Base-by-base conservation (phyloP, 1,140 invertebrate species). In the Geopemphigus sp. region DNA sequence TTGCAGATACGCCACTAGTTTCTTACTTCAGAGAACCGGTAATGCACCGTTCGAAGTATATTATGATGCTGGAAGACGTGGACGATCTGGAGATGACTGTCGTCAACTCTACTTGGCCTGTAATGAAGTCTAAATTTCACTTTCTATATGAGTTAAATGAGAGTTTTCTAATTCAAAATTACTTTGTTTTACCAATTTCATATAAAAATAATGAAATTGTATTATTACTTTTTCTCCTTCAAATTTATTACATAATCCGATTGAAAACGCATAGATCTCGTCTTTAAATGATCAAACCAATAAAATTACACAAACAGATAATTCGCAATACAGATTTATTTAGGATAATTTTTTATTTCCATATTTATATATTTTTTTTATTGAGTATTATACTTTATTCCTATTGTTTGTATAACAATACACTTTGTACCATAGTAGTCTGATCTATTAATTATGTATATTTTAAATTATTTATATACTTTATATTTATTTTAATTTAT, bases 1-100 rank as follows among this genome's bases (percentile, higher is more conserved):
- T 86, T 32, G n/a, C 85, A 95, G 94, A 70, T 95, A 95, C 84
- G 93, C 92, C 29, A 91, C 93, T 72, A 95, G 94, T 84, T 95
- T 92, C 85, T 86, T 94, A 3, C 86, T 96, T 57, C 92, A 95
- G 83, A 90, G 90, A 84, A 89, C 90, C 84, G 91, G 90, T 22
- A 89, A 89, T 45, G 89, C 90, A 61, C 89, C 90, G 19, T 95
- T 95, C 86, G 92, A 95, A 73, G 87, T 90, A 22, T 90, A 93
- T 82, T 94, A 93, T 84, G 92, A 95, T 82, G 82, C 82, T 0
- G 92, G 93, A 22, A 89, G 93, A 86, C 87, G 91, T 81, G 94
- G 94, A 29, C 89, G 94, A 84, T 91, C 90, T 53, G 94, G 94
- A 24, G 91, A 93, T 80, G 92, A 95, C 84, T 96, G 94, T 83